Evolutionary conservation across 2,113 vertebrate genomes (phyloP), one percentile per base, ranked within the genome.

Genomic region (Pomatorhinus ruficollis): DNA sequence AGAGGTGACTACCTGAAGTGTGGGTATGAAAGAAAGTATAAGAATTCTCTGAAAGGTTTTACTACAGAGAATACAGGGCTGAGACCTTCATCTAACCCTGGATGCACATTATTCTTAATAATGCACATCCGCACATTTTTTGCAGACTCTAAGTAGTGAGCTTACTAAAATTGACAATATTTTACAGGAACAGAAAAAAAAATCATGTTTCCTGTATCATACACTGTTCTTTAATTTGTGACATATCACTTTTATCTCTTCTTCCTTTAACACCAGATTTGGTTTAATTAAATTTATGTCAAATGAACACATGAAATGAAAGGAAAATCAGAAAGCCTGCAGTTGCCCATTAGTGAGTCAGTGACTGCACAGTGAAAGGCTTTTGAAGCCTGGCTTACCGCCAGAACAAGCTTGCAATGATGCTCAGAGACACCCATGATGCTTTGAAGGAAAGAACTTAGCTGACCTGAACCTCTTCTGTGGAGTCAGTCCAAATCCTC

Each of bases 221-320:
- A 98, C 95, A 95, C 97, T 95, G 96, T 97, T 98, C 98, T 98
- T 98, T 98, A 98, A 98, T 98, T 98, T 98, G 98, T 25, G 92
- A 97, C 97, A 97, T 98, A 98, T 98, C 97, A 97, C 98, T 98
- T 98, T 98, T 98, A 98, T 98, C 98, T 98, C 90, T 64, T 97
- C 95, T 98, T 98, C 96, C 98, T 98, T 98, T 98, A 98, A 98
- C 97, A 98, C 95, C 94, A 98, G 98, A 98, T 98, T 98, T 98
- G 97, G 95, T 98, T 98, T 98, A 98, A 98, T 98, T 98, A 98
- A 98, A 98, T 98, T 98, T 98, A 98, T 98, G 98, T 98, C 98
- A 98, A 98, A 98, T 98, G 98, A 98, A 98, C 96, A 98, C 97
- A 98, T 98, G 98, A 98, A 98, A 98, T 69, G 97, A 98, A 97